Evolutionary conservation across 2,113 vertebrate species (phyloP), one percentile per base, ranked within the genome.

Genomic region (Leuciscus idus): DNA sequence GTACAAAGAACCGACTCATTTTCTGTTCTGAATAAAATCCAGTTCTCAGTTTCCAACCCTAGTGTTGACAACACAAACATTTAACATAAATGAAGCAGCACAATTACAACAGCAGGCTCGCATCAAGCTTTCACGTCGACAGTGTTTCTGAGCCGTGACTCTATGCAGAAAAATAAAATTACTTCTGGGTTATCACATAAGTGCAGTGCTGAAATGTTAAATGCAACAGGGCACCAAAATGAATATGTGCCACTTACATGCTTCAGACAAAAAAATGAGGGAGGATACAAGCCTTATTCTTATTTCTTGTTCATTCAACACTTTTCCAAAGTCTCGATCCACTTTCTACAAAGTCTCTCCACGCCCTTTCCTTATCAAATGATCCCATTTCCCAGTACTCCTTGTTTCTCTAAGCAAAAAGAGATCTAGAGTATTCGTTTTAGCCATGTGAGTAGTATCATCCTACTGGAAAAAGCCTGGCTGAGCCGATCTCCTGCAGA

Each of bases 381-480:
- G 0, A 46, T 81, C 39, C 13, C n/a, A 64, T 81, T 46, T 81
- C 59, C 43, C n/a, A 81, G n/a, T 5, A 1, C 17, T 19, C 12
- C 33, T n/a, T 26, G 2, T 62, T 48, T 68, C 21, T 77, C 33
- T 17, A 75, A 78, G 50, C 61, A 46, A 57, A 76, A 28, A 57
- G 33, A 79, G 36, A 70, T 55, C 30, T 68, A 70, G 46, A 68
- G 61, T 66, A 64, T 78, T 39, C 43, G 26, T 59, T 75, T 76
- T 50, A 73, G 61, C 39, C 62, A 84, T 66, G 39, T 79, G 73
- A 87, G 75, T 57, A 86, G 75, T 57, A 59, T 83, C 81, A 87
- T 57, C 80, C 62, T 23, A 9, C 84, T 86, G 62, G 57, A 61
- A 86, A 72, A 78, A 72, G n/a, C 62, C 15, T 11, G 62, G 64